Conservation (phyloP, 2,888 invertebrate species). For the Sialis lutaria region DNA sequence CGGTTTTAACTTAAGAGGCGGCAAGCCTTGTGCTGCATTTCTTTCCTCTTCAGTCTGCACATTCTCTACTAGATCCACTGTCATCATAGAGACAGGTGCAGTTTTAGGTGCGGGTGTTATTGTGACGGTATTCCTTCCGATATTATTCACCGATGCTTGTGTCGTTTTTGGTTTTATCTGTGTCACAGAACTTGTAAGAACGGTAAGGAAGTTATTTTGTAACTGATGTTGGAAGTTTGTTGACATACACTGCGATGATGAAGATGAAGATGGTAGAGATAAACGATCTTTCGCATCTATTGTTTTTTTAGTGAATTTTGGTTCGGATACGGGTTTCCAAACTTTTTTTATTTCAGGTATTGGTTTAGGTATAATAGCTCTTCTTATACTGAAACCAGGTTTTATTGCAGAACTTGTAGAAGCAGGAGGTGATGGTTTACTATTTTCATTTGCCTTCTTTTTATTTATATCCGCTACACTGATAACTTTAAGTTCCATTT, state of each 20-base stretch:
- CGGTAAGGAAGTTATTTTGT: background rate
- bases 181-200: background rate
- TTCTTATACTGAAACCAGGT: background rate
- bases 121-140: background rate
- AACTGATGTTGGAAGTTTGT: background rate
- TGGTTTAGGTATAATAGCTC: no score
- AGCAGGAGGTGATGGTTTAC: background rate
- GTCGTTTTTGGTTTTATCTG: background rate
- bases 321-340: background rate
- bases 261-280: background rate
- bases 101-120: background rate
- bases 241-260: background rate
- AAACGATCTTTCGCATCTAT: constrained; percentile 1
- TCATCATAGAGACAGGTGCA: background rate
- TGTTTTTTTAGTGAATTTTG: background rate
- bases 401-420: background rate
- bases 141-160: background rate
- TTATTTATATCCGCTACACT: constrained; percentile 2
- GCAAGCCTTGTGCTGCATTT: constrained; percentile 12
- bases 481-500: constrained; percentile 4
- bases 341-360: no score
- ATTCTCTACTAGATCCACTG: background rate
- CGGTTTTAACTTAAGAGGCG: constrained; percentile 28
- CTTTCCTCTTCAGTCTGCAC: background rate
- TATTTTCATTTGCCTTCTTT: background rate